Evolutionary conservation across 1,140 invertebrate species (phyloP), one percentile per base, ranked within the genome.

Genomic region (Agraylea sexmaculata): DNA sequence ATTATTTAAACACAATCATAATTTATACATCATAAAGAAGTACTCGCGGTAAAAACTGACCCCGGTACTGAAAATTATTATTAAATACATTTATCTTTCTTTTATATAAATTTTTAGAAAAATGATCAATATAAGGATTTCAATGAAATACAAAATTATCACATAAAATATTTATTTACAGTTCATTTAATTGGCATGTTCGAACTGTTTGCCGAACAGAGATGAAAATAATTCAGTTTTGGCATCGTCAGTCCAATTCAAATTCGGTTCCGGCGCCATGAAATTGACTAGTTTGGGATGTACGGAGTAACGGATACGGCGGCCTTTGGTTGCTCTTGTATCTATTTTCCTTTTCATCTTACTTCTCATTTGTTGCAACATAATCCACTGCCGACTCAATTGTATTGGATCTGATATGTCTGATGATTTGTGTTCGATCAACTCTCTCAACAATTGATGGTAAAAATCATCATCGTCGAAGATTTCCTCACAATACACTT

Each of bases 401-500:
- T 85, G 76, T 44, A 80, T 71, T 37, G 88, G 83, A 70, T 92
- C 88, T 8, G 77, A 78, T 5, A 85, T 69, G 51, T 84, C 78
- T 16, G 76, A 69, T 5, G 86, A 82, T 68, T 93, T 94, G 36
- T 78, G 78, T 58, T 96, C 88, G 48, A 98, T 93, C 11, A 96
- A 64, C 56, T 96, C 90, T 43, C 88, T 67, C 17, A 98, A 62
- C 15, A 95, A 59, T 54, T 91, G 84, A 61, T 95, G 89, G 66
- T 97, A 97, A 58, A 96, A 98, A 60, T 98, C 93, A 59, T 83
- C 83, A 59, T 98, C 93, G 59, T 97, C 91, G 68, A 88, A 98
- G 54, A 95, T 86, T 68, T 98, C 87, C 0, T 62, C 42, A 60
- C 89, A 80, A 47, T 78, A 76, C 48, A 82, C 77, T 52, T 79